These are phyloP conservation scores for Hydrotaea cyrtoneurina DNA, from an alignment of 2,888 invertebrate species.

Conservation along the genomic window DNA sequence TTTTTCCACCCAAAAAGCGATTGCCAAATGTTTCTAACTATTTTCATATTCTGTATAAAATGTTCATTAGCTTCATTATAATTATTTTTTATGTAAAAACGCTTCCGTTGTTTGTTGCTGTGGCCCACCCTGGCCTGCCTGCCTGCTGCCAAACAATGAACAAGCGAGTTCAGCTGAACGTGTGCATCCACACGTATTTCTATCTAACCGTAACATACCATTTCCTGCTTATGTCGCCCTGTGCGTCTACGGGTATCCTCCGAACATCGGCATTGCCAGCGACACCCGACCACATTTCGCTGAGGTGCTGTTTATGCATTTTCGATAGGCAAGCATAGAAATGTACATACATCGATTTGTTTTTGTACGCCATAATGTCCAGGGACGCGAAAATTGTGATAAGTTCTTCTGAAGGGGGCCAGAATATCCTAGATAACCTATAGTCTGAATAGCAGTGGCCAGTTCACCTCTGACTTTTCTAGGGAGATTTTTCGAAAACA, in stretches of 20 bases:
- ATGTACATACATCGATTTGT: no score
- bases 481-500: no score
- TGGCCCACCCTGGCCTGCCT: not conserved
- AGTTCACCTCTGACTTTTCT: no score
- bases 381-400: no score
- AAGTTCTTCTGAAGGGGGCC: no score
- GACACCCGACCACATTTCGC: not conserved
- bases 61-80: slow-evolving; percentile 33
- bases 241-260: not conserved
- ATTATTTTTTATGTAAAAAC: slow-evolving; percentile 9
- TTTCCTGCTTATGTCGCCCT: not conserved
- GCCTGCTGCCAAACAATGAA: not conserved
- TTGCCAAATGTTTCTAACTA: not conserved
- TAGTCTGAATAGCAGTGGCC: no score
- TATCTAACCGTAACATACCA: slow-evolving; percentile 29
- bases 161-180: not conserved
- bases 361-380: no score
- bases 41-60: slow-evolving; percentile 19
- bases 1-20: not conserved
- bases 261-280: not conserved
- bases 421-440: no score
- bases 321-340: not conserved
- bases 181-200: not conserved
- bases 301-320: slow-evolving; percentile 15
- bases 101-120: not conserved